These are phyloP conservation scores for Stomorhina lunata DNA, from an alignment of 2,888 invertebrate genomes.

Conservation along the genomic window DNA sequence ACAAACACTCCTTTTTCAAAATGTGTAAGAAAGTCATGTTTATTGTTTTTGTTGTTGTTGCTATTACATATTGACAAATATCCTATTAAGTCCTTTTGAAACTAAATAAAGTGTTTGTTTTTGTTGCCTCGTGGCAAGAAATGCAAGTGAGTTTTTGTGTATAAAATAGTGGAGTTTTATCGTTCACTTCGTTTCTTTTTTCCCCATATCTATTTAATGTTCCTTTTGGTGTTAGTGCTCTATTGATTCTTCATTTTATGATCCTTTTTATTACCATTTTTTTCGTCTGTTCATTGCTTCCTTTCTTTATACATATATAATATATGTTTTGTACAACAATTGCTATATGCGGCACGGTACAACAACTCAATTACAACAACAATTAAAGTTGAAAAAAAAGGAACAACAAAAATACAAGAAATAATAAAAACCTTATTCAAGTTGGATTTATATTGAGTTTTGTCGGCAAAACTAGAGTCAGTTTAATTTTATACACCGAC, in stretches of 20 bases:
- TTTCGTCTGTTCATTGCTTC: background rate
- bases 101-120: too few relatives aligned
- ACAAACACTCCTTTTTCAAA: conserved; percentile 10
- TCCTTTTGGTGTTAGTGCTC: conserved; percentile 36
- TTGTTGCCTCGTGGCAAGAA: too few relatives aligned
- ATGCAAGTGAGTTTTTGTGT: conserved; percentile 1
- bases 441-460: conserved; percentile 42
- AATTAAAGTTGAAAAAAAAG: background rate
- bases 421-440: conserved; percentile 11
- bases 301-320: background rate
- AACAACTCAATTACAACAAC: background rate
- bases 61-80: conserved; percentile 6
- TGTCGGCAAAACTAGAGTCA: conserved; percentile 56
- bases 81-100: background rate
- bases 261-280: conserved; percentile 39
- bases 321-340: too few relatives aligned
- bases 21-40: conserved; percentile 23
- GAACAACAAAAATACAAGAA: background rate
- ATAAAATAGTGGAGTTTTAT: background rate
- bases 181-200: background rate
- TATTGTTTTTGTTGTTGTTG: conserved; percentile 4
- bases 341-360: too few relatives aligned
- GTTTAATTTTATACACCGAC: conserved; percentile 70
- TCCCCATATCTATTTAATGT: background rate
- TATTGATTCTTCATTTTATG: conserved; percentile 58